These are phyloP conservation scores for Trinorchestia longiramus DNA, from an alignment of 1,140 invertebrate species.

Conservation along the genomic window DNA sequence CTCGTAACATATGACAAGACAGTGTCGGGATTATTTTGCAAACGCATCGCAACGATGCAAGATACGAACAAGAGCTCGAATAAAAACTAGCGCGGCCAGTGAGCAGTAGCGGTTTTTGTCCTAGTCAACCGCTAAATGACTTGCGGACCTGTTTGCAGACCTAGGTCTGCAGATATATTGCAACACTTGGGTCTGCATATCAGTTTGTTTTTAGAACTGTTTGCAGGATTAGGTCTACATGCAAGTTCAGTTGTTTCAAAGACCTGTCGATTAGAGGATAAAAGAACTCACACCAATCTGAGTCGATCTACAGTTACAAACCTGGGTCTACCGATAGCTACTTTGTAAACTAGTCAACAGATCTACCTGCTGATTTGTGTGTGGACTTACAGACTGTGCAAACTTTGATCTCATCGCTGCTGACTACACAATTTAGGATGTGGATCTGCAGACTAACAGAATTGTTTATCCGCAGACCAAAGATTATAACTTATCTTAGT, in stretches of 20 bases:
- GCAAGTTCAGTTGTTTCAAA: not conserved
- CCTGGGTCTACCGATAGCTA: not conserved
- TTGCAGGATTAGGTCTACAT: not conserved
- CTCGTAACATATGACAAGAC: not conserved
- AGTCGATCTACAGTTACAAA: not conserved
- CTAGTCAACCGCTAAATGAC: slow-evolving; percentile 43
- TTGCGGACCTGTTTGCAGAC: slow-evolving; percentile 45
- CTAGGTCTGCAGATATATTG: slow-evolving; percentile 14
- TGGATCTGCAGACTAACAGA: not conserved
- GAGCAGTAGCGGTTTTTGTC: slow-evolving; percentile 33
- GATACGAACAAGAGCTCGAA: not conserved
- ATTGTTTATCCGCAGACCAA: not conserved
- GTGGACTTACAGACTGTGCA: not conserved
- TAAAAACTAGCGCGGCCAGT: slow-evolving; percentile 40
- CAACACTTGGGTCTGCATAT: not conserved
- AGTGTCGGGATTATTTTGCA: not conserved
- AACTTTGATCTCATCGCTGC: not conserved
- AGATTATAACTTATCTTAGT: not conserved
- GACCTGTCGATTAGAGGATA: not conserved
- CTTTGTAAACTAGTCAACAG: not conserved
- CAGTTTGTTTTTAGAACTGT: not conserved
- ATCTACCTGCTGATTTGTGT: not conserved
- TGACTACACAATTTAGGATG: not conserved
- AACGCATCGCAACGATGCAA: not conserved
- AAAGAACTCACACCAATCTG: not conserved